phyloP scores from a whole-genome alignment of 2,888 invertebrate species.

The Cephus pygmeus region DNA sequence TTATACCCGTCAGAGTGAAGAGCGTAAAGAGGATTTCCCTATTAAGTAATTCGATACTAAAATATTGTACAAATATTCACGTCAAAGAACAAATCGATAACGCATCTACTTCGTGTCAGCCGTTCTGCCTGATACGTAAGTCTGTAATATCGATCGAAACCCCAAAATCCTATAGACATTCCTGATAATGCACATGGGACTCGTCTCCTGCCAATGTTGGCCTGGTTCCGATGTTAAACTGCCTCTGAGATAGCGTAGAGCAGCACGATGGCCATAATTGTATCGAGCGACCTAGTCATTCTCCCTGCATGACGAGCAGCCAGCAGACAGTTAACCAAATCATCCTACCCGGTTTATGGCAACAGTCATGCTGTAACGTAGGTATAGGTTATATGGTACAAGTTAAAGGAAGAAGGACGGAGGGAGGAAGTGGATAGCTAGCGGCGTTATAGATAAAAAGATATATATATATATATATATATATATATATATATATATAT shows the following conservation, averaged over 20 bases:
- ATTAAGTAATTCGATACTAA: neutral
- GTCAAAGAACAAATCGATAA: neutral
- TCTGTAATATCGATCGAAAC: neutral
- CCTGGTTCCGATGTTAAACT: constrained; percentile 54
- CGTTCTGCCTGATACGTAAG: neutral
- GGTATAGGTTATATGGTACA: neutral
- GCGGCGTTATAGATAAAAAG: neutral
- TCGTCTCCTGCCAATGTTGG: constrained; percentile 40
- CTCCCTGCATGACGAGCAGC: constrained; percentile 39
- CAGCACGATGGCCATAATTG: constrained; percentile 38
- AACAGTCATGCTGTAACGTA: neutral
- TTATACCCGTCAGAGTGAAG: neutral
- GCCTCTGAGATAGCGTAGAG: constrained; percentile 40
- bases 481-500: too few species aligned
- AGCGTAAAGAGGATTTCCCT: neutral
- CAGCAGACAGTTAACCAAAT: constrained; percentile 39
- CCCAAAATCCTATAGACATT: neutral
- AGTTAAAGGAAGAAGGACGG: neutral
- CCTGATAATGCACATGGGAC: neutral
- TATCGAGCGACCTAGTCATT: constrained; percentile 45
- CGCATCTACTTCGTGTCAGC: neutral
- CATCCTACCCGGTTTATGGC: constrained; percentile 25
- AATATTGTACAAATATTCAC: neutral
- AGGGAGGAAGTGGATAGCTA: neutral
- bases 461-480: too few species aligned